phyloP scores from a whole-genome alignment of 2,113 vertebrate species.

The Verasper variegatus region DNA sequence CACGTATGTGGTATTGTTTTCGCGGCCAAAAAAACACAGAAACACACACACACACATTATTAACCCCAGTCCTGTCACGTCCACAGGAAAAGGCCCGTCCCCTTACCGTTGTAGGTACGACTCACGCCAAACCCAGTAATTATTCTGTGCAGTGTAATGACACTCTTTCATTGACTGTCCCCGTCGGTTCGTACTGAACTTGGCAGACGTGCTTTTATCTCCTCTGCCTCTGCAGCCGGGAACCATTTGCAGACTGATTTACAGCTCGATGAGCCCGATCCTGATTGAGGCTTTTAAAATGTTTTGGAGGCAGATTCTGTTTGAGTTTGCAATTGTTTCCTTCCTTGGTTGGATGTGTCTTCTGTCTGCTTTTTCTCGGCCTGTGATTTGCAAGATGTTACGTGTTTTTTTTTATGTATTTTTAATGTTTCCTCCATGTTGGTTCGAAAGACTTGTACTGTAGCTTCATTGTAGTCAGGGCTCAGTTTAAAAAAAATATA shows the following conservation, averaged over 20 bases:
- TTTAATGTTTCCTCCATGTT: not conserved
- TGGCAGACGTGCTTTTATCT: not conserved
- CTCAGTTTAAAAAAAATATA: not conserved
- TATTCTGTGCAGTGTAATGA: constrained; percentile 3
- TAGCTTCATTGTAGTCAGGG: no score
- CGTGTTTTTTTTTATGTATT: not conserved
- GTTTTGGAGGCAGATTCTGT: not conserved
- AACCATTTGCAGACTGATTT: constrained; percentile 6
- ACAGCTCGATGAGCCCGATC: not conserved
- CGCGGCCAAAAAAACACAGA: not conserved
- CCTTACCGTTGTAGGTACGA: not conserved
- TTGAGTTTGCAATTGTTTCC: not conserved
- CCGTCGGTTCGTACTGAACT: not conserved
- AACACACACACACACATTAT: not conserved
- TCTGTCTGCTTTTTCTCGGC: not conserved
- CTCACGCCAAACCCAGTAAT: not conserved
- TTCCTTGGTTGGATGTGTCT: not conserved
- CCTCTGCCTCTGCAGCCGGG: not conserved
- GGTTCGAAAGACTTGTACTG: not conserved
- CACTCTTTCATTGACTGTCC: not conserved
- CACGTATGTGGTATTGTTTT: not conserved
- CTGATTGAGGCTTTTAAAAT: not conserved
- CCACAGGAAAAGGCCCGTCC: not conserved
- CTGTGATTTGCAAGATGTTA: not conserved
- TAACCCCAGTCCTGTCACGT: not conserved